Evolutionary conservation across 2,888 invertebrate genomes (phyloP).

Genomic region (Parnassius glacialis): DNA sequence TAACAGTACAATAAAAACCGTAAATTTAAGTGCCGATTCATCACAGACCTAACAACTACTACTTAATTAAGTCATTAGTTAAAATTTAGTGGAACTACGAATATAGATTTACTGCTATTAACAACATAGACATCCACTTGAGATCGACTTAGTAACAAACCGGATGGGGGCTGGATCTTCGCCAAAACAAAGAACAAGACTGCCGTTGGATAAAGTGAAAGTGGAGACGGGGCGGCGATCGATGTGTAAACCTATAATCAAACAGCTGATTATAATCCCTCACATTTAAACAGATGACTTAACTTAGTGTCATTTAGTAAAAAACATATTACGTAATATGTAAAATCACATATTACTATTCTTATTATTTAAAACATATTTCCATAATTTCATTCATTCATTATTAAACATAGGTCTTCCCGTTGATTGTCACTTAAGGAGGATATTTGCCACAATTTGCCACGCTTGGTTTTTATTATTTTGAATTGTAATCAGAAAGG

Average conservation of each 20-base stretch:
- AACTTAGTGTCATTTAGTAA: too few species aligned
- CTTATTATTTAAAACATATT: too few species aligned
- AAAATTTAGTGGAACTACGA: conserved; percentile 1
- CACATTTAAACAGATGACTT: too few species aligned
- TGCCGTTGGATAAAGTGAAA: conserved; percentile 55
- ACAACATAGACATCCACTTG: conserved; percentile 17
- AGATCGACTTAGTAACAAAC: conserved; percentile 45
- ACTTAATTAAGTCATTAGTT: background rate
- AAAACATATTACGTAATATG: too few species aligned
- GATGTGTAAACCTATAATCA: conserved; percentile 52
- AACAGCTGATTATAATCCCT: conserved; percentile 54
- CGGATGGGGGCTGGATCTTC: conserved; percentile 49
- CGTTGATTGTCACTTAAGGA: too few species aligned
- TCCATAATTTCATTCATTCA: too few species aligned
- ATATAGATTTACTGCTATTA: background rate
- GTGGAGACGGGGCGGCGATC: conserved; percentile 53
- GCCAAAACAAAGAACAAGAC: conserved; percentile 62
- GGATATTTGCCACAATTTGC: too few species aligned
- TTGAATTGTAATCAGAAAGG: too few species aligned
- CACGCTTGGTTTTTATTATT: too few species aligned
- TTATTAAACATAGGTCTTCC: too few species aligned
- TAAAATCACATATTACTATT: too few species aligned
- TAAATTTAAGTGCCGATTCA: background rate
- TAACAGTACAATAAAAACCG: background rate
- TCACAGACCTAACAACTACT: background rate